Conservation (phyloP, 1,140 invertebrate genomes). For the Cyrtorhinus lividipennis region DNA sequence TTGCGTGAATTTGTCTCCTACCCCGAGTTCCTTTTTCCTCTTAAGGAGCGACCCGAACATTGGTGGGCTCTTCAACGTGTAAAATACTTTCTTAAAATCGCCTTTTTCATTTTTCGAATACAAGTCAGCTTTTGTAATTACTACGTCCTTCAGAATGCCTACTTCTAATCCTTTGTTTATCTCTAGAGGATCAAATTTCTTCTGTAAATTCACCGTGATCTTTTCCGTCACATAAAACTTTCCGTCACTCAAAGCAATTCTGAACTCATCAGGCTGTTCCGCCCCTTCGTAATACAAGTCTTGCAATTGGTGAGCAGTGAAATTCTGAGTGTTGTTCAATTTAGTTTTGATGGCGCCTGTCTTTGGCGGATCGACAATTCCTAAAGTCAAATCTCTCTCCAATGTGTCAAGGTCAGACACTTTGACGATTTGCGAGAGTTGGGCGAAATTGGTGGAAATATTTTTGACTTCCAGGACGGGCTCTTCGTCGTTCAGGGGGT, state of each 20-base stretch:
- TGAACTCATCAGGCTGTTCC: not conserved
- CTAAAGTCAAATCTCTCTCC: not conserved
- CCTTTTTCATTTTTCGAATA: not conserved
- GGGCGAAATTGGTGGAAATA: constrained; percentile 1
- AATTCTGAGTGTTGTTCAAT: constrained; percentile 5
- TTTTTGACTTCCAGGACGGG: not conserved
- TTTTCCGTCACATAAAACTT: not conserved
- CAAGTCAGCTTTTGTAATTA: constrained; percentile 1
- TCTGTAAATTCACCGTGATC: not conserved
- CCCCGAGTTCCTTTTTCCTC: not conserved
- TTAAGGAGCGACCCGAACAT: constrained; percentile 3
- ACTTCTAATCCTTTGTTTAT: constrained; percentile 14
- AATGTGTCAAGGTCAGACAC: constrained; percentile 8
- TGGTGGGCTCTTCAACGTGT: constrained; percentile 2
- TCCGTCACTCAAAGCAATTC: not conserved
- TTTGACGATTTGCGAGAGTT: not conserved
- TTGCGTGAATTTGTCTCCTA: constrained; percentile 4
- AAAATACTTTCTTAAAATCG: not conserved
- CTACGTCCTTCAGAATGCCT: not conserved
- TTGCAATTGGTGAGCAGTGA: not conserved
- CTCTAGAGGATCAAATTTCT: not conserved
- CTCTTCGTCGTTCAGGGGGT: constrained; percentile 12
- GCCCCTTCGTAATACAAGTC: constrained; percentile 14
- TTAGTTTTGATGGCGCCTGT: constrained; percentile 8
- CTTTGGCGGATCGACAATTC: not conserved